Percentiles rank a stretch among this genome's conserved stretches.
These are phyloP conservation scores for Volucella zonaria DNA, from an alignment of 2,888 invertebrate genomes.

Conservation along the genomic window DNA sequence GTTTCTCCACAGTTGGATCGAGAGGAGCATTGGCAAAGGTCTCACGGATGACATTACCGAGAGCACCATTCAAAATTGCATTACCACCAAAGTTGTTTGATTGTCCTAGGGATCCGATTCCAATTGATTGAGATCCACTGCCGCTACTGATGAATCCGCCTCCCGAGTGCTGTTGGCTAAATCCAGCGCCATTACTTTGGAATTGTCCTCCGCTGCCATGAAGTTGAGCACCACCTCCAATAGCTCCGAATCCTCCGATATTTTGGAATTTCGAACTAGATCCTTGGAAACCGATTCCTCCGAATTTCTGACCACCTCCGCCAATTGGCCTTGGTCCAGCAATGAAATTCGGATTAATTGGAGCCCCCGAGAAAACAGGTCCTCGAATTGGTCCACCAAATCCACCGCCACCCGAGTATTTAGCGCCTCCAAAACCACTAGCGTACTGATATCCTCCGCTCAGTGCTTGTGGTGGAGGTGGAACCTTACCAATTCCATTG, in stretches of 20 bases:
- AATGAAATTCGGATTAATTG: slow-evolving; percentile 61
- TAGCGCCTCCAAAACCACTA: slow-evolving; percentile 51
- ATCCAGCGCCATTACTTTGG: slow-evolving; percentile 25
- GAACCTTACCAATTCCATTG: slow-evolving; percentile 63
- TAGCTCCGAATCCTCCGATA: slow-evolving; percentile 80
- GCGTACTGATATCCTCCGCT: slow-evolving; percentile 55
- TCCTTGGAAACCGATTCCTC: slow-evolving; percentile 28
- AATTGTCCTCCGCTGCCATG: slow-evolving; percentile 10
- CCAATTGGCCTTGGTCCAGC: slow-evolving; percentile 42
- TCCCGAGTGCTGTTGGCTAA: slow-evolving; percentile 30
- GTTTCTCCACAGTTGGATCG: slow-evolving; percentile 88
- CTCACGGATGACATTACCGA: slow-evolving; percentile 76
- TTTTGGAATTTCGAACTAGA: slow-evolving; percentile 61
- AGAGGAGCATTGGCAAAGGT: slow-evolving; percentile 80
- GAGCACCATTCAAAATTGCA: slow-evolving; percentile 70
- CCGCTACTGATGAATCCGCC: slow-evolving; percentile 33
- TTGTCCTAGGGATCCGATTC: slow-evolving; percentile 27
- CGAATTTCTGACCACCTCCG: slow-evolving; percentile 33
- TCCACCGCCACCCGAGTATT: slow-evolving; percentile 35
- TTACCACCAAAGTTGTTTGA: slow-evolving; percentile 44
- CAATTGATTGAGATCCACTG: slow-evolving; percentile 30
- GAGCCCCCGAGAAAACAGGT: slow-evolving; percentile 49
- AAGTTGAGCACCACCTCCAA: slow-evolving; percentile 32
- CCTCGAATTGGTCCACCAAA: slow-evolving; percentile 48
- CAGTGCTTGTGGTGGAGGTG: slow-evolving; percentile 51